phyloP scores from a whole-genome alignment of 2,113 vertebrate genomes.

The Xyliphius kryptos region DNA sequence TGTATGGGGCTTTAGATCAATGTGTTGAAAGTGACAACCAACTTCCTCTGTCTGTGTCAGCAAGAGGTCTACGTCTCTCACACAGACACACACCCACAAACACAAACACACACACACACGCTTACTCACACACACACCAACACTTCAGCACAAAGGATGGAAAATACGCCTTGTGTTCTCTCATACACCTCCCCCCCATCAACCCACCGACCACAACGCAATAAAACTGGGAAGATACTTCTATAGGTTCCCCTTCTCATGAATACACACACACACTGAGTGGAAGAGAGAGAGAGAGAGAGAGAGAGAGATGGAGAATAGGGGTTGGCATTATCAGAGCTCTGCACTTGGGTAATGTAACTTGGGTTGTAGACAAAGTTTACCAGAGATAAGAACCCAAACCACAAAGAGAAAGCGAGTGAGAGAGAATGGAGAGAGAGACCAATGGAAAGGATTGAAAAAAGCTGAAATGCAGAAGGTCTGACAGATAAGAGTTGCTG shows the following conservation, averaged over 20 bases:
- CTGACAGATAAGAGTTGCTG: conserved; percentile 24
- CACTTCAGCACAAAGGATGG: conserved; percentile 18
- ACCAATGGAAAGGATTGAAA: conserved; percentile 33
- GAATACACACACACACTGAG: conserved; percentile 6
- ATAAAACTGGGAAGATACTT: conserved; percentile 43
- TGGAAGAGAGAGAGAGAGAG: conserved; percentile 20
- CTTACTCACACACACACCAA: too few relatives aligned
- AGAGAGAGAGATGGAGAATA: conserved; percentile 21
- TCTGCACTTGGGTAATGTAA: conserved; percentile 43
- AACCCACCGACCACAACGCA: conserved; percentile 31
- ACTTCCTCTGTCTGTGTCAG: too few relatives aligned
- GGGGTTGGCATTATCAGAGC: conserved; percentile 36
- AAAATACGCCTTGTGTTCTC: conserved; percentile 31
- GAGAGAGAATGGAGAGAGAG: conserved; percentile 19
- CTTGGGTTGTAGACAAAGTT: conserved; percentile 37
- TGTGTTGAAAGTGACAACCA: too few relatives aligned
- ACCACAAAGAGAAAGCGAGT: conserved; percentile 26
- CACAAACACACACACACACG: too few relatives aligned
- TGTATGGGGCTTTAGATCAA: background rate
- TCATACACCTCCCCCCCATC: conserved; percentile 2
- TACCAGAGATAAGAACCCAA: conserved; percentile 40
- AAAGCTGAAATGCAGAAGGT: conserved; percentile 38
- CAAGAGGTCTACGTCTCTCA: too few relatives aligned
- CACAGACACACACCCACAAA: too few relatives aligned
- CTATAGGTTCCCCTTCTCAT: conserved; percentile 40